Base-by-base conservation (phyloP, 2,797 vertebrate species). In the Dermochelys coriacea region DNA sequence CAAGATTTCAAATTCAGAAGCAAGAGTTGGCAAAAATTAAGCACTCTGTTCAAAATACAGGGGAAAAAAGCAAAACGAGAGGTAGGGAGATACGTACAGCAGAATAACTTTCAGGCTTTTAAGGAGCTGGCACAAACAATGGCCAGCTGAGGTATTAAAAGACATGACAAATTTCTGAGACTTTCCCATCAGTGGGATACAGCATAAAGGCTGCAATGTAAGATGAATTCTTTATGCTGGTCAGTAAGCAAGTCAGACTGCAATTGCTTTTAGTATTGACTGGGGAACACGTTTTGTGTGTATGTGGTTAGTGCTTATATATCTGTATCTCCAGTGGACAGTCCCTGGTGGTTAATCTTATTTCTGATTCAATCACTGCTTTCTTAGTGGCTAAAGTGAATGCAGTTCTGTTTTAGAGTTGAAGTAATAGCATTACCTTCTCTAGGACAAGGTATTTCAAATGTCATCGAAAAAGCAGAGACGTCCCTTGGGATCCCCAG, bases 401-500 rank as follows among this genome's bases (percentile, higher is more conserved):
- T 92, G 85, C 27, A 95, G 29, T 86, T 84, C 8, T 90, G 37
- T 51, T 29, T 92, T 49, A 41, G 50, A 25, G n/a, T 41, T 95
- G 55, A 90, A 94, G 84, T 84, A 49, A 89, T 90, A 37, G 12
- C 54, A 51, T 92, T 97, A 88, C 94, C 84, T 94, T 95, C 19
- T 64, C 80, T 97, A 99, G 99, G 99, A 86, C 99, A 99, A 91
- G 99, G 99, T 15, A 98, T 99, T 98, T 99, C 99, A 93, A 99
- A 99, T 96, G 99, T 98, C 89, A 99, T 99, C 27, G 99, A 99
- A 97, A 99, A 99, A 97, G 99, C 99, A 4, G 99, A 99, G 98
- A 99, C 98, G 1, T 99, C 99, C 1, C 98, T 99, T 94, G 99
- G 99, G 82, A 99, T 99, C 87, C 99, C 99, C 49, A 99, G 98